Conservation (phyloP, 2,113 vertebrate species). For the Nerophis lumbriciformis region DNA sequence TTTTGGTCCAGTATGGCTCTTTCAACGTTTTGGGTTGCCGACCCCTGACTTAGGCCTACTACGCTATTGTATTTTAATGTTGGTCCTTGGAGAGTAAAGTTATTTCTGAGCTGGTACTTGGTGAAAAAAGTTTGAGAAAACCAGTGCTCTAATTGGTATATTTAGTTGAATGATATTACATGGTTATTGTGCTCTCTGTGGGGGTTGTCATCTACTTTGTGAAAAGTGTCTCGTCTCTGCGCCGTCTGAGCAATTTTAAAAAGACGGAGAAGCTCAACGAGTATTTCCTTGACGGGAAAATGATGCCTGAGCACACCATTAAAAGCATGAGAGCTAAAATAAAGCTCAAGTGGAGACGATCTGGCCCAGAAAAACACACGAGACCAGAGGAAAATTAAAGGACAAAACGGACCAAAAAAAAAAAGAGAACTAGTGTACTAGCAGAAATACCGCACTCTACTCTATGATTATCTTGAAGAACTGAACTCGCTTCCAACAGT, state of each 20-base stretch:
- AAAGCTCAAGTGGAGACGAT: constrained; percentile 5
- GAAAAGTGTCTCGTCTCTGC: background rate
- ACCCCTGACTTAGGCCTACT: no score
- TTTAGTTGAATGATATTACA: background rate
- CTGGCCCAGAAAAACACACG: constrained; percentile 25
- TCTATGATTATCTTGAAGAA: constrained; percentile 53
- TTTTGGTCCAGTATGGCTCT: no score
- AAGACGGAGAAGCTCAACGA: constrained; percentile 1
- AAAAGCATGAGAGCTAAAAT: constrained; percentile 10
- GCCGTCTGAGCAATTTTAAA: background rate
- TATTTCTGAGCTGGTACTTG: no score
- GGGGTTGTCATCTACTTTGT: background rate
- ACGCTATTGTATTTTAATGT: no score
- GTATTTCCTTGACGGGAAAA: constrained; percentile 13
- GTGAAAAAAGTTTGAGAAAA: no score
- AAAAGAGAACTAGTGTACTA: background rate
- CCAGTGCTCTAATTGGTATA: background rate
- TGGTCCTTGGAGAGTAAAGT: no score
- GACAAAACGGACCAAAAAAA: constrained; percentile 6
- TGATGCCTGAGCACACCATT: constrained; percentile 3
- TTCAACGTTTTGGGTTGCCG: no score
- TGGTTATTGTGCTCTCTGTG: background rate
- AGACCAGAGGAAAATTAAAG: constrained; percentile 23
- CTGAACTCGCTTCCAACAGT: constrained; percentile 27
- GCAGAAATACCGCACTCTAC: background rate